These are phyloP conservation scores for Tetragnatha versicolor DNA, from an alignment of 1,140 invertebrate species.

Conservation along the genomic window DNA sequence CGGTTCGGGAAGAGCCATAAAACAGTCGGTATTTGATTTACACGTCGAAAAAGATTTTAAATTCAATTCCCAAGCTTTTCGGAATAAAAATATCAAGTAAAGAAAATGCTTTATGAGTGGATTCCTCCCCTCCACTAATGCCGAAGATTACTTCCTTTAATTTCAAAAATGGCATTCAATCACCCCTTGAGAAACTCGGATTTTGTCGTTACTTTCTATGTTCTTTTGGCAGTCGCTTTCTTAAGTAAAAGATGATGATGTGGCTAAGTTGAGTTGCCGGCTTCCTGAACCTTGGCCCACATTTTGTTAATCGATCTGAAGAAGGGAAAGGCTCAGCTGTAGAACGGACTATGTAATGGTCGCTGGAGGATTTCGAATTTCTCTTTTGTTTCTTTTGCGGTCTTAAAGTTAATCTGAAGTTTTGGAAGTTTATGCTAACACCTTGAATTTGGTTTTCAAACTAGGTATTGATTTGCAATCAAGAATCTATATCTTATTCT, in stretches of 20 bases:
- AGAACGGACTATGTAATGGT: too few species aligned
- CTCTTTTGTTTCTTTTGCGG: too few species aligned
- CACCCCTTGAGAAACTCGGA: not conserved
- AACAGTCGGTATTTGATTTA: too few species aligned
- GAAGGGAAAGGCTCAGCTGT: conserved; percentile 30
- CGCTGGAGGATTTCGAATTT: too few species aligned
- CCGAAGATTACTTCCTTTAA: not conserved
- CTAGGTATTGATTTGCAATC: too few species aligned
- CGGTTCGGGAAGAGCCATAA: too few species aligned
- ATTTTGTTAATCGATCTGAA: conserved; percentile 44
- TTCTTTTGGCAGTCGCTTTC: conserved; percentile 2
- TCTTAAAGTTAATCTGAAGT: too few species aligned
- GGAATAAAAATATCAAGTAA: not conserved
- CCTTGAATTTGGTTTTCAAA: too few species aligned
- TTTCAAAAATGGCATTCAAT: conserved; percentile 1
- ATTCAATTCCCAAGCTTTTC: too few species aligned
- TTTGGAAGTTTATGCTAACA: too few species aligned
- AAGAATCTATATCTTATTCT: too few species aligned
- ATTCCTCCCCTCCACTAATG: not conserved
- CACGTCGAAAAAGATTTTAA: too few species aligned
- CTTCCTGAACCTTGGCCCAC: conserved; percentile 49
- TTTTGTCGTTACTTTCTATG: not conserved
- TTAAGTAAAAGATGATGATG: conserved; percentile 7
- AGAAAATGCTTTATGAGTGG: not conserved
- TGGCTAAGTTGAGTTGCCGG: conserved; percentile 38